Evolutionary conservation across 1,140 invertebrate species (phyloP).

Genomic region (Drosophila parabipectinata): DNA sequence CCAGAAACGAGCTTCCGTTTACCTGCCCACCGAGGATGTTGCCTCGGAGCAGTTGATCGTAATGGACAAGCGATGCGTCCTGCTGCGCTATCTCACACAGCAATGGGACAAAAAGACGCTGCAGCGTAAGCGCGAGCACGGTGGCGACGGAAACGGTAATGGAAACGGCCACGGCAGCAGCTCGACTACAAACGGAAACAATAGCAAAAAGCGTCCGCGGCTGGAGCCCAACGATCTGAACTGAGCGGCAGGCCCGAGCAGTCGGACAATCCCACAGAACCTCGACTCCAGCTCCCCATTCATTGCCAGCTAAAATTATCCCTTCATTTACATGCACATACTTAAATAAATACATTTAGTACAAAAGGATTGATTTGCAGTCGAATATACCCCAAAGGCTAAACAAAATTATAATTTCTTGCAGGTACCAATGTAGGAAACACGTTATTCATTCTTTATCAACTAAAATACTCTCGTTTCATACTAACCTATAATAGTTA

Average conservation of each 20-base stretch:
- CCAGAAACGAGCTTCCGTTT: slow-evolving; percentile 94
- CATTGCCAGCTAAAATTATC: slow-evolving; percentile 7
- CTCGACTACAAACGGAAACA: slow-evolving; percentile 44
- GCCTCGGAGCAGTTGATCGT: slow-evolving; percentile 97
- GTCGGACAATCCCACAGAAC: not conserved
- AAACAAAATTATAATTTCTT: not conserved
- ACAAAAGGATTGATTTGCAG: slow-evolving; percentile 20
- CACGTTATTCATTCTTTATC: not conserved
- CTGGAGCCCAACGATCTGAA: slow-evolving; percentile 72
- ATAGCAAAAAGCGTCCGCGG: slow-evolving; percentile 81
- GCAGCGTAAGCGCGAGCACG: slow-evolving; percentile 85
- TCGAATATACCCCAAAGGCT: slow-evolving; percentile 1
- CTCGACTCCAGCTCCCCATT: slow-evolving; percentile 1
- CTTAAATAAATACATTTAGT: slow-evolving; percentile 20
- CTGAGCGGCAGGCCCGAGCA: slow-evolving; percentile 19
- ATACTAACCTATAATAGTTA: not conserved
- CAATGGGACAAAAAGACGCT: slow-evolving; percentile 95
- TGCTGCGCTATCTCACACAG: slow-evolving; percentile 95
- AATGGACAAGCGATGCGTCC: slow-evolving; percentile 96
- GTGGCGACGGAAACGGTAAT: slow-evolving; percentile 47
- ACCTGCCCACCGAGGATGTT: slow-evolving; percentile 94
- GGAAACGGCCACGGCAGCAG: slow-evolving; percentile 50
- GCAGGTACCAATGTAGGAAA: not conserved
- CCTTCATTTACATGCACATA: slow-evolving; percentile 18
- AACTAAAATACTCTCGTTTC: not conserved